Evolutionary conservation across 2,113 vertebrate genomes (phyloP).

Genomic region (Odocoileus hemionus): DNA sequence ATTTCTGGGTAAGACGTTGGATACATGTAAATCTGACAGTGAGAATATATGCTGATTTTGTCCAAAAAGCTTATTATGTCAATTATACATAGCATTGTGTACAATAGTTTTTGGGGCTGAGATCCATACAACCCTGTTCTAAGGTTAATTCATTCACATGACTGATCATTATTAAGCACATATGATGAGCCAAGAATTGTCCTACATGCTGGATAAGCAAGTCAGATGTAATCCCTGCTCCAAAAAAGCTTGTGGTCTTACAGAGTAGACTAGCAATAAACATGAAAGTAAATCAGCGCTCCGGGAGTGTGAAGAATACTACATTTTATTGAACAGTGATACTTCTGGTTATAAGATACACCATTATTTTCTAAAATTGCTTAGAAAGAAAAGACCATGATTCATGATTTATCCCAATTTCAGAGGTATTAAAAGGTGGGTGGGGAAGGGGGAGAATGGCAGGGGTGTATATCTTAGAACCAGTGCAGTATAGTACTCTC

Average conservation of each 20-base stretch:
- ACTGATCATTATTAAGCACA: not conserved
- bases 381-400: not conserved
- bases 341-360: not conserved
- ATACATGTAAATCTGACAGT: not conserved
- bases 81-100: not conserved
- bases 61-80: not conserved
- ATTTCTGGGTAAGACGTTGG: not conserved
- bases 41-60: not conserved
- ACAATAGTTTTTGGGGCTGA: not conserved
- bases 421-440: not conserved
- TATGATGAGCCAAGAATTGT: not conserved
- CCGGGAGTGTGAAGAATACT: not conserved
- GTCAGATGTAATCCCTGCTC: not conserved
- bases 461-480: not conserved
- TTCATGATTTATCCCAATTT: not conserved
- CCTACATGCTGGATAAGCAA: not conserved
- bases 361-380: not conserved
- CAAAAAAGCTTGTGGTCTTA: not conserved
- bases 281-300: not conserved
- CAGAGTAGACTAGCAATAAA: not conserved
- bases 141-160: not conserved
- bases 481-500: not conserved
- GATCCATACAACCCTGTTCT: not conserved
- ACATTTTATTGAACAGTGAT: not conserved
- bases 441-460: not conserved